Evolutionary conservation across 2,888 invertebrate genomes (phyloP), one percentile per base, ranked within the genome.

Genomic region (Deroplatys truncata): DNA sequence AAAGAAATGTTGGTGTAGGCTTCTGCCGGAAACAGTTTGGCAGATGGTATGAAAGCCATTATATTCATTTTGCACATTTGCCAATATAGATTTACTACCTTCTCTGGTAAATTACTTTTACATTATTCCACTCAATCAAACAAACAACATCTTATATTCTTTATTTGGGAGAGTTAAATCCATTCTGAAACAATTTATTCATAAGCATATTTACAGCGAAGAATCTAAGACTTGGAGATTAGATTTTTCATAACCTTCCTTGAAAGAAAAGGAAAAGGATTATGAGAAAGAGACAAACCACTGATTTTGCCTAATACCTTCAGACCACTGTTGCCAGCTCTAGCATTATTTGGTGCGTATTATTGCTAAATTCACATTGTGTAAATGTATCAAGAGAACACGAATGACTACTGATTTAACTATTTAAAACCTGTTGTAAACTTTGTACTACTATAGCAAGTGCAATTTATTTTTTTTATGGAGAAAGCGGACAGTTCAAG

Each of bases 1-100:
- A 92, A 92, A 92, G 92, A 92, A 92, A 92, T 92, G 92, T 92
- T 92, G 91, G 91, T 91, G 91, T 92, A 90, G 91, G 88, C 91
- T 91, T 92, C 92, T 92, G 92, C 92, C 92, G 92, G 92, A 92
- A 92, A 92, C 92, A 92, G 92, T 91, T 91, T 89, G 89, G 91
- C 82, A 89, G 82, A 28, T 89, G 84, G 82, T 91, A 90, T 88
- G 90, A 89, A 90, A 89, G 83, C 82, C 82, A 43, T 82, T 88
- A 43, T 85, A 56, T 43, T 31, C 89, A 85, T 56, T 89, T 85
- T 82, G 82, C 85, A 72, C 49, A 84, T 29, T 87, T 31, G 56
- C 56, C n/a, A 29, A 35, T n/a, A 10, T 13, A 25, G n/a, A 87
- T 35, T 31, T 82, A 7, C 13, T 43, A 8, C 82, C 43, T 35